Conservation (phyloP, 2,113 vertebrate genomes). For the Elephantulus edwardii region DNA sequence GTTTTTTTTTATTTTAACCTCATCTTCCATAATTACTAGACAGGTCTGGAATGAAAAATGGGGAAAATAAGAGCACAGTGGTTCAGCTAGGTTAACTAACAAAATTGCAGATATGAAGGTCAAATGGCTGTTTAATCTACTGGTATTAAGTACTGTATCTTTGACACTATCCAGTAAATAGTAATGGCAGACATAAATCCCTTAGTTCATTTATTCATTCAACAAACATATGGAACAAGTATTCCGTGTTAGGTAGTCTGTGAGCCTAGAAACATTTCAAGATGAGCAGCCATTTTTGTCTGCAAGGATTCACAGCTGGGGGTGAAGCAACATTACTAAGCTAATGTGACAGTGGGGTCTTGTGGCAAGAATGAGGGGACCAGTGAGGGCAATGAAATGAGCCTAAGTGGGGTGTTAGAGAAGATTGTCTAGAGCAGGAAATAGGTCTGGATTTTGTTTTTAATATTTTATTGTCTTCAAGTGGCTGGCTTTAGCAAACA, state of each 20-base stretch:
- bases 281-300: background rate
- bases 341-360: background rate
- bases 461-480: background rate
- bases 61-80: background rate
- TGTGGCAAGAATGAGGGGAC: background rate
- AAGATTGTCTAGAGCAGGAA: constrained; percentile 16
- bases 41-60: constrained; percentile 22
- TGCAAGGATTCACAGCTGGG: background rate
- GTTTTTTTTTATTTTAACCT: constrained; percentile 8
- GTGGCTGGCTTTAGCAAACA: background rate
- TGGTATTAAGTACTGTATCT: background rate
- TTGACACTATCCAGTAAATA: constrained; percentile 41
- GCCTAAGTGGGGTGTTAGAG: background rate
- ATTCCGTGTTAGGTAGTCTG: background rate
- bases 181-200: constrained; percentile 1
- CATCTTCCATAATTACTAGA: constrained; percentile 31
- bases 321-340: background rate
- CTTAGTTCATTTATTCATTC: constrained; percentile 48
- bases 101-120: constrained; percentile 25
- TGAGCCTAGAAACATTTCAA: background rate
- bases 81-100: constrained; percentile 41
- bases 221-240: constrained; percentile 14
- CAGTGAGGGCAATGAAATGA: background rate
- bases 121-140: constrained; percentile 33
- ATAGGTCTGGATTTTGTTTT: background rate